phyloP scores from a whole-genome alignment of 2,888 invertebrate species.

The Megastigmus dorsalis region DNA sequence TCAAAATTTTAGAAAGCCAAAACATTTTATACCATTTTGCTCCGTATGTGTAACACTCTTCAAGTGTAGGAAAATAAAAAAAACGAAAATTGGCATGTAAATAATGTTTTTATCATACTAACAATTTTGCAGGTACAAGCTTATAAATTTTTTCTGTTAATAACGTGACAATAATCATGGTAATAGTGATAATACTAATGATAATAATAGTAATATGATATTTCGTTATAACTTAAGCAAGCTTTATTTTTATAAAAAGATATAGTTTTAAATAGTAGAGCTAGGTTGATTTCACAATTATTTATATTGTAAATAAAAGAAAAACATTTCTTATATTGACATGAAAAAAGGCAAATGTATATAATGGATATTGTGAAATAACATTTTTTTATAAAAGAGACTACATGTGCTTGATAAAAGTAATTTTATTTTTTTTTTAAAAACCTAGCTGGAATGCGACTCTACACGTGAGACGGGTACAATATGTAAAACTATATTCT shows the following conservation, averaged over 20 bases:
- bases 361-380: constrained; percentile 27
- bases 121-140: constrained; percentile 54
- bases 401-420: constrained; percentile 67
- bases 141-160: constrained; percentile 39
- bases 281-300: constrained; percentile 32
- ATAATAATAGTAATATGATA: constrained; percentile 39
- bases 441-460: constrained; percentile 73
- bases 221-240: constrained; percentile 42
- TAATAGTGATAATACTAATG: constrained; percentile 25
- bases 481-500: constrained; percentile 73
- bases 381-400: constrained; percentile 34
- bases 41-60: too few species aligned
- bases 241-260: constrained; percentile 38
- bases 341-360: constrained; percentile 17
- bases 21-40: too few species aligned
- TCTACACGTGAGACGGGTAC: constrained; percentile 72
- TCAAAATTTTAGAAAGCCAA: too few species aligned
- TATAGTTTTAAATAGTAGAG: constrained; percentile 43
- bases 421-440: constrained; percentile 71
- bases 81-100: constrained; percentile 37
- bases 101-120: constrained; percentile 50
- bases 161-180: constrained; percentile 44
- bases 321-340: constrained; percentile 28
- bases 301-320: constrained; percentile 24
- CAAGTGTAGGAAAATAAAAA: constrained; percentile 13